Conservation (phyloP, 2,888 invertebrate species). For the Aplocera efformata region DNA sequence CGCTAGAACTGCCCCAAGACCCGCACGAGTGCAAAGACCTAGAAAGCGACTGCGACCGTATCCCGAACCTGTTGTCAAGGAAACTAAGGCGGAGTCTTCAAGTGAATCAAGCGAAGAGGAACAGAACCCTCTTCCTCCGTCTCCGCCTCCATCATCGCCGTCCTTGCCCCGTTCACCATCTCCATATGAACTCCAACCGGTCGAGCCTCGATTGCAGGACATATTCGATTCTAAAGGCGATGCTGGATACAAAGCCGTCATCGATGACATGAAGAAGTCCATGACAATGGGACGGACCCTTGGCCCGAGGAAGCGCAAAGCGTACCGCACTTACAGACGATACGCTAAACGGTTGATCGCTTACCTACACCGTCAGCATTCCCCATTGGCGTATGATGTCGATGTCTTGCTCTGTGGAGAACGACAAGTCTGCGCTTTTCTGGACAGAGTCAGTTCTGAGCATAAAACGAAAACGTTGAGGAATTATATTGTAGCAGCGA, state of each 20-base stretch:
- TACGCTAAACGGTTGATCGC: slow-evolving; percentile 74
- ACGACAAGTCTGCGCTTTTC: slow-evolving; percentile 69
- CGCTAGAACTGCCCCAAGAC: slow-evolving; percentile 71
- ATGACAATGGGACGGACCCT: slow-evolving; percentile 75
- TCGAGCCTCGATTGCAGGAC: slow-evolving; percentile 67
- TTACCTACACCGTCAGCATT: slow-evolving; percentile 72
- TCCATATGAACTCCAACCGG: slow-evolving; percentile 69
- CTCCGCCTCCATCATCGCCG: slow-evolving; percentile 71
- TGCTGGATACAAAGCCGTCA: slow-evolving; percentile 77
- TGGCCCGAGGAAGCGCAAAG: slow-evolving; percentile 70
- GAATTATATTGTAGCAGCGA: slow-evolving; percentile 74
- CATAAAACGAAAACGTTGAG: slow-evolving; percentile 74
- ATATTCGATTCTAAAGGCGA: slow-evolving; percentile 76
- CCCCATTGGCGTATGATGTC: slow-evolving; percentile 73
- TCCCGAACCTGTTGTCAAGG: slow-evolving; percentile 53
- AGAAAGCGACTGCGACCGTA: slow-evolving; percentile 64
- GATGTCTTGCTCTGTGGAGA: slow-evolving; percentile 73
- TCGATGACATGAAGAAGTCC: slow-evolving; percentile 78
- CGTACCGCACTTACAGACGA: slow-evolving; percentile 70
- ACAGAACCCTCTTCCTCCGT: slow-evolving; percentile 62
- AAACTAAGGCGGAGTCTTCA: slow-evolving; percentile 50
- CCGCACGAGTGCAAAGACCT: slow-evolving; percentile 59
- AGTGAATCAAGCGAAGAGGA: slow-evolving; percentile 77
- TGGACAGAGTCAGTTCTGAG: slow-evolving; percentile 69
- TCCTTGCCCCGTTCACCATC: slow-evolving; percentile 69